Base-by-base conservation (phyloP, 1,140 invertebrate genomes). In the Anoplolepis gracilipes region DNA sequence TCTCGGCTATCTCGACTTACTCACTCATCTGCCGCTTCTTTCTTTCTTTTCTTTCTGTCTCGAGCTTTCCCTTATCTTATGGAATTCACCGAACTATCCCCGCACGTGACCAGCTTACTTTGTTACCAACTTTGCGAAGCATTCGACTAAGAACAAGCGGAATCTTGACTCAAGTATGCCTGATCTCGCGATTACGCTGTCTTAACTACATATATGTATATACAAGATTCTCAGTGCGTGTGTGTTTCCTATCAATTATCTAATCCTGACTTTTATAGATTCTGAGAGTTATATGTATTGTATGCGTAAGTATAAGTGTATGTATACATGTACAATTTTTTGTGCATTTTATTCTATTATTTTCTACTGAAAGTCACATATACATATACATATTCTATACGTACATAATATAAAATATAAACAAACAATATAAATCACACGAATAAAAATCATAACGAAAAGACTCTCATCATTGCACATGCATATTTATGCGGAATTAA, bases 21-120 rank as follows among this genome's bases (percentile, higher is more conserved):
- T 87, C 77, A 55, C 77, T 79, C 78, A 82, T 82, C 67, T 57
- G 36, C 36, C 39, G 25, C 55, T 67, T 22, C 69, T 55, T 49
- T 13, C 13, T 46, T 57, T 49, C 19, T 16, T 49, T 75, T 65
- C 67, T 84, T 46, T 69, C 57, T 61, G 75, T 81, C 75, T 57
- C 72, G 46, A 67, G 39, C 36, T 53, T 57, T 76, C 57, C 70
- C 49, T 72, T 55, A 62, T 57, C 59, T 69, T 65, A 64, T 59
- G 30, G 62, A 89, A 76, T 90, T 53, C 55, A 73, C 57, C 81
- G 62, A 87, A 90, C 85, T 90, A 76, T 53, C 46, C 36, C 10
- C 88, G 88, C 75, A 90, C 88, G 88, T 90, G 88, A 89, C 88
- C 64, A 61, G 88, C 86, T 89, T 90, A 87, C 85, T 89, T 82